These are phyloP conservation scores for Catocala sponsa DNA, from an alignment of 2,888 invertebrate species.

Conservation along the genomic window DNA sequence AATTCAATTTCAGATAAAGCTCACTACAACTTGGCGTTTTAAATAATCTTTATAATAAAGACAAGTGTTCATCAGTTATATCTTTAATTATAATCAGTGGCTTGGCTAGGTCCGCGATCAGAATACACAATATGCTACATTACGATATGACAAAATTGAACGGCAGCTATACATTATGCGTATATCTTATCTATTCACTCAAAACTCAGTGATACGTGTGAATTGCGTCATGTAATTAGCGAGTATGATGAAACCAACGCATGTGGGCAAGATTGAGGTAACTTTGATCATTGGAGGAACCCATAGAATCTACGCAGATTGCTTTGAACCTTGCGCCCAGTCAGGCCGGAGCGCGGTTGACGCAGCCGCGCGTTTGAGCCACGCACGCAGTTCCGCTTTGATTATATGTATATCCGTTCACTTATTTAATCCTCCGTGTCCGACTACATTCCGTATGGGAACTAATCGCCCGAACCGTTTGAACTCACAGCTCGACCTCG, in stretches of 20 bases:
- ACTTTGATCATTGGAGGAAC: constrained; percentile 16
- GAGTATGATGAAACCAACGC: neutral
- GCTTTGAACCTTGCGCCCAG: constrained; percentile 13
- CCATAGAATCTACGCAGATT: neutral
- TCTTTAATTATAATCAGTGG: too few species aligned
- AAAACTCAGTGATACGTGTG: constrained; percentile 13
- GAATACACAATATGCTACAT: neutral
- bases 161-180: constrained; percentile 1
- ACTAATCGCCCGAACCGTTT: constrained; percentile 14
- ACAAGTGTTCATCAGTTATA: too few species aligned
- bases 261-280: neutral
- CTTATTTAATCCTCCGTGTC: constrained; percentile 11
- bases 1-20: too few species aligned
- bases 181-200: constrained; percentile 12
- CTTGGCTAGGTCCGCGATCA: neutral
- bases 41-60: too few species aligned
- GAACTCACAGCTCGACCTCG: constrained; percentile 16
- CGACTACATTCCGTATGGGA: constrained; percentile 9
- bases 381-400: constrained; percentile 13
- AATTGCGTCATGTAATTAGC: constrained; percentile 13
- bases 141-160: constrained; percentile 4
- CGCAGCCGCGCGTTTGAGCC: neutral
- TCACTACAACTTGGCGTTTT: too few species aligned
- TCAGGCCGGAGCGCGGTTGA: constrained; percentile 1
- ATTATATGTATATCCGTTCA: constrained; percentile 11